Percentiles rank a stretch among this genome's conserved stretches.
Evolutionary conservation across 2,888 invertebrate species (phyloP).

Genomic region (Hyposoter dolosus): DNA sequence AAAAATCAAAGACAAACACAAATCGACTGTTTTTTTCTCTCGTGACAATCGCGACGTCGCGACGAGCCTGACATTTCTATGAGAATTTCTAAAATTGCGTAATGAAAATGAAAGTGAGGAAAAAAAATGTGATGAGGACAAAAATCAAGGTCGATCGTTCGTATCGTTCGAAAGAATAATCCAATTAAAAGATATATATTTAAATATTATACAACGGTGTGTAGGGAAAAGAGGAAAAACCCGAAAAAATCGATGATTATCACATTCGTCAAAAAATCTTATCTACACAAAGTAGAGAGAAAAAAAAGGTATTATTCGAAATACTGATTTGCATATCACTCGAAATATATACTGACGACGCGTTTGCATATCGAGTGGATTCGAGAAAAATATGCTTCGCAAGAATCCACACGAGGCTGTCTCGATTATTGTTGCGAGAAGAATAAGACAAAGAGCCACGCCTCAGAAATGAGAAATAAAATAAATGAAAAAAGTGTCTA

Average conservation of each 20-base stretch:
- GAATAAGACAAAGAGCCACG: slow-evolving; percentile 34
- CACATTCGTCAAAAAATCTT: slow-evolving; percentile 9
- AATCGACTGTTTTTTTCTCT: neutral
- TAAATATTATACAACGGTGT: neutral
- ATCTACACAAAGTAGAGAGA: slow-evolving; percentile 2
- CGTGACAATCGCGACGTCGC: neutral
- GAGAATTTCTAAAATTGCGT: neutral
- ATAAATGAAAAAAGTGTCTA: neutral
- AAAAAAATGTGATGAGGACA: neutral
- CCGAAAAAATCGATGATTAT: neutral
- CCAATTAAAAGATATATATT: slow-evolving; percentile 8
- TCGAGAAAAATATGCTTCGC: slow-evolving; percentile 16
- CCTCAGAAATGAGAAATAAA: slow-evolving; percentile 17
- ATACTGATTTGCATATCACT: slow-evolving; percentile 14
- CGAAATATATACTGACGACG: neutral
- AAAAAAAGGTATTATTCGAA: slow-evolving; percentile 7
- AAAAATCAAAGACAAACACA: neutral
- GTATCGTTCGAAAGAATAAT: neutral
- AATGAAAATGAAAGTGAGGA: neutral
- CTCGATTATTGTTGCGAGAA: slow-evolving; percentile 15
- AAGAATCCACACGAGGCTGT: slow-evolving; percentile 27
- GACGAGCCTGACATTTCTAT: neutral
- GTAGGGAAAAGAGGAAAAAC: neutral
- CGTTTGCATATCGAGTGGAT: slow-evolving; percentile 18
- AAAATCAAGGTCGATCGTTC: neutral